Evolutionary conservation across 2,888 invertebrate species (phyloP).

Genomic region (Tenodera sinensis): DNA sequence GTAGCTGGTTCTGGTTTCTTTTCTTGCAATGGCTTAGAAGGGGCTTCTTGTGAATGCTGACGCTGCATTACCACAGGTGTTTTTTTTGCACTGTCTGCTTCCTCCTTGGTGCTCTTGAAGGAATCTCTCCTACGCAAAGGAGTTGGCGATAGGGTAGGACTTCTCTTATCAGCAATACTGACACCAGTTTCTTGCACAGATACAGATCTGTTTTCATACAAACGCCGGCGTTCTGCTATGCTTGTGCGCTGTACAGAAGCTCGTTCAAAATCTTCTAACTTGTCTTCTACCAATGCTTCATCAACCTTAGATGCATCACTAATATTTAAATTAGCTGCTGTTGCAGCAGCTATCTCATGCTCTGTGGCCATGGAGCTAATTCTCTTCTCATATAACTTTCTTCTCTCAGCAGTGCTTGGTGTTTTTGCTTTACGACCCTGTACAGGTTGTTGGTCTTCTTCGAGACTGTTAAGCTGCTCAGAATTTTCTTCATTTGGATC

Average conservation of each 20-base stretch:
- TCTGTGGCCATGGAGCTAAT: slow-evolving; percentile 1
- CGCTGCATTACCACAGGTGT: slow-evolving; percentile 44
- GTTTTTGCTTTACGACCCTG: slow-evolving; percentile 56
- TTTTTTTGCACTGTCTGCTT: slow-evolving; percentile 37
- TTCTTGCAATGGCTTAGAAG: slow-evolving; percentile 38
- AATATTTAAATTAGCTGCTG: slow-evolving; percentile 10
- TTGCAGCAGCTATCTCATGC: slow-evolving; percentile 10
- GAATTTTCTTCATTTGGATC: slow-evolving; percentile 22
- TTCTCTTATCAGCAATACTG: neutral
- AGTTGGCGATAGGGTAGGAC: slow-evolving; percentile 57
- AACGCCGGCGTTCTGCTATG: slow-evolving; percentile 71
- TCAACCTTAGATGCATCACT: neutral
- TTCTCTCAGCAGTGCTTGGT: slow-evolving; percentile 74
- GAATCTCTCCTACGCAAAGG: slow-evolving; percentile 50
- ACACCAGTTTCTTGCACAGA: slow-evolving; percentile 53
- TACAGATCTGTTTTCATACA: slow-evolving; percentile 72
- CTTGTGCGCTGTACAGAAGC: slow-evolving; percentile 43
- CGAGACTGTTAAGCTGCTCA: slow-evolving; percentile 6
- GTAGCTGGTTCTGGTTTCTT: slow-evolving; percentile 47
- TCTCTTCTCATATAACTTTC: slow-evolving; percentile 62
- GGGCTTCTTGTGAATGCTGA: slow-evolving; percentile 50
- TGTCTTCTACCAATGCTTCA: slow-evolving; percentile 16
- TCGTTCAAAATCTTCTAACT: slow-evolving; percentile 31
- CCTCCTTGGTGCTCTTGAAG: slow-evolving; percentile 36
- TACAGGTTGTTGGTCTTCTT: neutral